Percentiles rank a stretch among this genome's conserved stretches.
Evolutionary conservation across 1,140 invertebrate species (phyloP).

Genomic region (Paramacrobiotus metropolitanus): DNA sequence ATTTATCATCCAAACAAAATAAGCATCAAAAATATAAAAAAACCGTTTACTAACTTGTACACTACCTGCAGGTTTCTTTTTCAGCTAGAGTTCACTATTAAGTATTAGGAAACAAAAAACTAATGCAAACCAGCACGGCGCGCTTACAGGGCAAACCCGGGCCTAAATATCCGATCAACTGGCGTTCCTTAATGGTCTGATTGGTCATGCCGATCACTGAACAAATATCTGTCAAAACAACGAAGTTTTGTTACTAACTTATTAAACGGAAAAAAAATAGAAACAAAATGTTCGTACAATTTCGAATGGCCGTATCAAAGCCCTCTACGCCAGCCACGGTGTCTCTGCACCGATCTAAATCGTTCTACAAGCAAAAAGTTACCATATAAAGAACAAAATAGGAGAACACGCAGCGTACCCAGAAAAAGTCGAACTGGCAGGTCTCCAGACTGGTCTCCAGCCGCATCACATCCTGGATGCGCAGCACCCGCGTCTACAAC

Average conservation of each 20-base stretch:
- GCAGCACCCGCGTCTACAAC: constrained; percentile 49
- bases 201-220: constrained; percentile 91
- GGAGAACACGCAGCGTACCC: no score
- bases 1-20: no score
- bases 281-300: constrained; percentile 32
- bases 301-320: constrained; percentile 84
- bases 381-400: no score
- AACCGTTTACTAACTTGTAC: no score
- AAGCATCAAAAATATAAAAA: no score
- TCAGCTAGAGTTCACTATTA: no score
- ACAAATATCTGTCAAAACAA: constrained; percentile 43
- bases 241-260: constrained; percentile 5
- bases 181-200: constrained; percentile 63
- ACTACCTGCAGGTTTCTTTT: no score
- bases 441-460: constrained; percentile 72
- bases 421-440: constrained; percentile 75
- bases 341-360: constrained; percentile 13
- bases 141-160: constrained; percentile 53
- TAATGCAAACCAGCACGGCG: constrained; percentile 15
- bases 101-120: constrained; percentile 5
- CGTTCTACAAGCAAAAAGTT: constrained; percentile 1
- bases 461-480: constrained; percentile 59
- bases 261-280: constrained; percentile 3
- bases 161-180: constrained; percentile 31
- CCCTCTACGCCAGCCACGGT: constrained; percentile 35